Percentiles rank a stretch among this genome's conserved stretches.
Evolutionary conservation across 1,140 invertebrate species (phyloP).

Genomic region (Luehdorfia chinensis): DNA sequence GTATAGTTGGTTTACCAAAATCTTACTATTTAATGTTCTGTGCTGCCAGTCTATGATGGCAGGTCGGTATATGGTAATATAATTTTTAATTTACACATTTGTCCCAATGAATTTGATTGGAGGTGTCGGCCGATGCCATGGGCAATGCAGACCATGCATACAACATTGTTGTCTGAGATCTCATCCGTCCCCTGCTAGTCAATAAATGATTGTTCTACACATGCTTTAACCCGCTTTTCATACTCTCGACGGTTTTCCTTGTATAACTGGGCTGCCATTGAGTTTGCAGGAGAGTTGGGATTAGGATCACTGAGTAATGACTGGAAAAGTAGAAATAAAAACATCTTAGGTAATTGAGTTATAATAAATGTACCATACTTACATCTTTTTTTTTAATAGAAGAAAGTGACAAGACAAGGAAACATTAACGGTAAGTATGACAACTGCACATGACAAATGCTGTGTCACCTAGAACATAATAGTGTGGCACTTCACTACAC

Average conservation of each 20-base stretch:
- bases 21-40: slow-evolving; percentile 20
- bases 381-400: no score
- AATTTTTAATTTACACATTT: slow-evolving; percentile 51
- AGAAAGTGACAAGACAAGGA: no score
- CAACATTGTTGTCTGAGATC: slow-evolving; percentile 37
- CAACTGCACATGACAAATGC: no score
- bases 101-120: slow-evolving; percentile 61
- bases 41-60: slow-evolving; percentile 29
- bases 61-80: slow-evolving; percentile 38
- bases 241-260: slow-evolving; percentile 97
- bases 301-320: slow-evolving; percentile 97
- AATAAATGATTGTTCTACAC: slow-evolving; percentile 97
- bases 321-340: slow-evolving; percentile 79
- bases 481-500: no score
- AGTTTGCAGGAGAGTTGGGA: slow-evolving; percentile 97
- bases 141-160: slow-evolving; percentile 37
- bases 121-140: slow-evolving; percentile 42
- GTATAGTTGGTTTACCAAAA: slow-evolving; percentile 22
- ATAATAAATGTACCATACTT: not conserved
- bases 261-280: slow-evolving; percentile 96
- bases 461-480: no score
- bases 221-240: slow-evolving; percentile 97
- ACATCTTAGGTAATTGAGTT: slow-evolving; percentile 1
- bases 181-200: slow-evolving; percentile 82
- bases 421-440: no score